These are phyloP conservation scores for Lasioglossum baleicum DNA, from an alignment of 1,140 invertebrate genomes.

Conservation along the genomic window DNA sequence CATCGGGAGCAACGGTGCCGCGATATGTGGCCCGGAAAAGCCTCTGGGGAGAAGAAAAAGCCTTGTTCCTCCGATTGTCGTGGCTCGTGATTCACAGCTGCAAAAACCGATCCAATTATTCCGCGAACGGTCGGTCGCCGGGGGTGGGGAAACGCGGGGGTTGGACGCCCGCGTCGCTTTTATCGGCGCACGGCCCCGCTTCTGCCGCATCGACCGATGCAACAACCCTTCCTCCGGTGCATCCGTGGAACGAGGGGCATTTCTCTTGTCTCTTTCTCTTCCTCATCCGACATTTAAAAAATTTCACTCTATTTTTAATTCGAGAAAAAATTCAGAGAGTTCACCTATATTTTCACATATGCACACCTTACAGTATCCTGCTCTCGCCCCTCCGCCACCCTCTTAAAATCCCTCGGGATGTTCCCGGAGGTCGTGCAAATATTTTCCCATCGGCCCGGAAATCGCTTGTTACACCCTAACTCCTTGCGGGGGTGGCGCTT, in stretches of 20 bases:
- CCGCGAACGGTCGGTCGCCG: neutral
- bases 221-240: neutral
- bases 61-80: conserved; percentile 37
- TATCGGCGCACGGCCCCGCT: conserved; percentile 19
- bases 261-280: neutral
- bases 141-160: neutral
- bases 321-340: no score
- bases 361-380: no score
- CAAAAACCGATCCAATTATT: conserved; percentile 49
- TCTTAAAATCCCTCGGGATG: no score
- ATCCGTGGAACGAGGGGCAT: neutral
- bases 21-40: conserved; percentile 17
- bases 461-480: no score
- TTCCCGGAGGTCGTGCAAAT: no score
- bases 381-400: no score
- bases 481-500: no score
- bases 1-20: neutral
- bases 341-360: no score
- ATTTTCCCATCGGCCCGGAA: no score
- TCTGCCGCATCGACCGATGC: conserved; percentile 9
- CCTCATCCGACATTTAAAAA: no score
- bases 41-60: conserved; percentile 8
- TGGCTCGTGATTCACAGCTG: conserved; percentile 37
- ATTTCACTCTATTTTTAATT: no score
- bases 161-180: neutral